phyloP scores from a whole-genome alignment of 2,888 invertebrate genomes.

The Stenoptilia bipunctidactyla region DNA sequence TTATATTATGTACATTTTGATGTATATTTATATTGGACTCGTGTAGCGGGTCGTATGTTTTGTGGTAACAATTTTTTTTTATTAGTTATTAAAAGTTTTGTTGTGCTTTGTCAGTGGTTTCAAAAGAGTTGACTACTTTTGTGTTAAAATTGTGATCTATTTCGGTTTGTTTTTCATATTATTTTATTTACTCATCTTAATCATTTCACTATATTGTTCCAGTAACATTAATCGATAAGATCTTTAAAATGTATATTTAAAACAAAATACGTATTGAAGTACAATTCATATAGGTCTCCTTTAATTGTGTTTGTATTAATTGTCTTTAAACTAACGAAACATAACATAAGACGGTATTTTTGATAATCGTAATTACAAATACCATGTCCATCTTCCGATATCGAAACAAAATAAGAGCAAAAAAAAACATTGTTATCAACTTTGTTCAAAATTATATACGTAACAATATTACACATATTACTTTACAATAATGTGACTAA shows the following conservation, averaged over 20 bases:
- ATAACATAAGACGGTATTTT: conserved; percentile 52
- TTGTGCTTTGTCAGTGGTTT: conserved; percentile 61
- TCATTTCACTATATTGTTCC: too few relatives aligned
- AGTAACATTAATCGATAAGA: conserved; percentile 33
- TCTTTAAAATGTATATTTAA: conserved; percentile 48
- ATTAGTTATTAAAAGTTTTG: conserved; percentile 56
- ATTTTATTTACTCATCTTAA: too few relatives aligned
- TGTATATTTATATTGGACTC: conserved; percentile 67
- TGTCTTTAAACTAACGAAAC: conserved; percentile 38
- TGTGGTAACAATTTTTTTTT: conserved; percentile 50
- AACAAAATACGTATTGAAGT: conserved; percentile 70
- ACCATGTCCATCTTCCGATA: conserved; percentile 44
- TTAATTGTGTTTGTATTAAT: conserved; percentile 44
- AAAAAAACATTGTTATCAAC: conserved; percentile 15
- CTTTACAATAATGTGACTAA: conserved; percentile 68
- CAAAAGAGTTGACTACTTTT: conserved; percentile 46
- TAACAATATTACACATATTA: conserved; percentile 69
- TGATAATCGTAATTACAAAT: conserved; percentile 48
- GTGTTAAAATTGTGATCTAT: conserved; percentile 45
- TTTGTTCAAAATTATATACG: conserved; percentile 72
- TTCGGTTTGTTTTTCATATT: conserved; percentile 42
- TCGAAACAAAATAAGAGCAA: neutral
- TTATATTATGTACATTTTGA: conserved; percentile 71
- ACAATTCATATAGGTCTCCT: conserved; percentile 59
- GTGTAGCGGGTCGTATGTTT: conserved; percentile 59